phyloP scores from a whole-genome alignment of 2,797 vertebrate genomes.

The Poliocrania exsul region DNA sequence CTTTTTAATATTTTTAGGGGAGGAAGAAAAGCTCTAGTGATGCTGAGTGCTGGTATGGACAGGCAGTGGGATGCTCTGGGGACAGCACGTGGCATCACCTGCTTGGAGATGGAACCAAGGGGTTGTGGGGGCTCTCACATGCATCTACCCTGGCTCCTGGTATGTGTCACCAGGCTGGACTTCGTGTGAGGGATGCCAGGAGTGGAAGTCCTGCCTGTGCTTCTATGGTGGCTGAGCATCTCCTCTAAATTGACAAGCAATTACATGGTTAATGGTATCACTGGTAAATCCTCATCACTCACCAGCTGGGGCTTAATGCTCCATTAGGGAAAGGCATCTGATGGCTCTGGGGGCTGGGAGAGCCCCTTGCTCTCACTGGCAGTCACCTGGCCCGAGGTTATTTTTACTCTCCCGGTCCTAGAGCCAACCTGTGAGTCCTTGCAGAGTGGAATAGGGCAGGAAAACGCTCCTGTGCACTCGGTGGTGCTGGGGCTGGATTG shows the following conservation, averaged over 20 bases:
- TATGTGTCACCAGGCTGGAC: background rate
- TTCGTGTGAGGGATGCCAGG: background rate
- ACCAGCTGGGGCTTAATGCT: conserved; percentile 50
- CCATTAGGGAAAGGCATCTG: conserved; percentile 61
- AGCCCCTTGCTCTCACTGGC: background rate
- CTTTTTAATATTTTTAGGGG: conserved; percentile 6
- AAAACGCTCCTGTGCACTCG: accelerated
- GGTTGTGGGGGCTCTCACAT: background rate
- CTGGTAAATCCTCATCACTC: conserved; percentile 56
- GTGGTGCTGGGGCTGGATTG: background rate
- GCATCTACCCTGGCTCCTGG: background rate
- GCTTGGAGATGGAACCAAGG: background rate
- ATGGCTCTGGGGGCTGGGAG: background rate
- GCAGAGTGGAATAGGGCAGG: background rate
- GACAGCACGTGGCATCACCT: background rate
- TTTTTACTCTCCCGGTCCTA: background rate
- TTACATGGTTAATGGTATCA: conserved; percentile 66
- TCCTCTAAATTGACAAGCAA: conserved; percentile 49
- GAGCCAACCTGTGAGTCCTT: background rate
- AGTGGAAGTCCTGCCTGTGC: background rate
- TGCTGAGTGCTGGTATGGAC: accelerated
- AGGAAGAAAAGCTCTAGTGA: background rate
- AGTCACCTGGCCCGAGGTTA: conserved; percentile 18
- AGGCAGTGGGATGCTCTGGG: background rate
- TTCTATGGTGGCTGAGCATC: conserved; percentile 4